phyloP scores from a whole-genome alignment of 2,888 invertebrate species.

The Sinelater perroti region DNA sequence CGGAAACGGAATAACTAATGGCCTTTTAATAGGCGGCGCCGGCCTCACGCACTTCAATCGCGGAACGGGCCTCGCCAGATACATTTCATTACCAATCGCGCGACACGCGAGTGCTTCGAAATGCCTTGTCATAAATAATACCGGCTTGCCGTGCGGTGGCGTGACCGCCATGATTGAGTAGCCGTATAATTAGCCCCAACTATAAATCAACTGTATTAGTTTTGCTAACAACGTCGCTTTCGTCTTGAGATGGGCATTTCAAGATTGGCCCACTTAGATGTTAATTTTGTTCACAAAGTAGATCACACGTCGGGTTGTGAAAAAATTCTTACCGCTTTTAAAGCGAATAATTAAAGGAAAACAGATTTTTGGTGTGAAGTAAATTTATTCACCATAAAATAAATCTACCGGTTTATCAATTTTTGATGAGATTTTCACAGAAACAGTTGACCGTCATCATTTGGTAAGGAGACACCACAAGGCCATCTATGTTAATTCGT shows the following conservation, averaged over 20 bases:
- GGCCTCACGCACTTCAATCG: conserved; percentile 41
- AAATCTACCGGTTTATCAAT: no score
- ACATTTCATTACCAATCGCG: conserved; percentile 46
- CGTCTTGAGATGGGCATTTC: not conserved
- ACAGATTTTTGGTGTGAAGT: no score
- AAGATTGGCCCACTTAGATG: no score
- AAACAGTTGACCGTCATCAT: no score
- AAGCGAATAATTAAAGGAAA: no score
- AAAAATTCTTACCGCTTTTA: no score
- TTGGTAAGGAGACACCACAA: no score
- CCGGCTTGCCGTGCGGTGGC: conserved; percentile 39
- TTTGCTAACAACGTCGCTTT: not conserved
- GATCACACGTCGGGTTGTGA: no score
- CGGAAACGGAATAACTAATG: conserved; percentile 52
- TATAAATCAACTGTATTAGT: conserved; percentile 34
- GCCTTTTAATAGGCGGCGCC: conserved; percentile 53
- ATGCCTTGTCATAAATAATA: conserved; percentile 46
- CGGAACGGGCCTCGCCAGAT: conserved; percentile 42
- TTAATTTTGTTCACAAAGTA: no score
- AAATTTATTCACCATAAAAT: no score
- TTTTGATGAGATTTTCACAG: no score
- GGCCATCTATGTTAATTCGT: no score
- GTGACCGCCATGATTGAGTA: conserved; percentile 46
- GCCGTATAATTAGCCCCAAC: conserved; percentile 46
- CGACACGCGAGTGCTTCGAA: conserved; percentile 43